Evolutionary conservation across 2,888 invertebrate genomes (phyloP).

Genomic region (Glyphotaelius pellucidus): DNA sequence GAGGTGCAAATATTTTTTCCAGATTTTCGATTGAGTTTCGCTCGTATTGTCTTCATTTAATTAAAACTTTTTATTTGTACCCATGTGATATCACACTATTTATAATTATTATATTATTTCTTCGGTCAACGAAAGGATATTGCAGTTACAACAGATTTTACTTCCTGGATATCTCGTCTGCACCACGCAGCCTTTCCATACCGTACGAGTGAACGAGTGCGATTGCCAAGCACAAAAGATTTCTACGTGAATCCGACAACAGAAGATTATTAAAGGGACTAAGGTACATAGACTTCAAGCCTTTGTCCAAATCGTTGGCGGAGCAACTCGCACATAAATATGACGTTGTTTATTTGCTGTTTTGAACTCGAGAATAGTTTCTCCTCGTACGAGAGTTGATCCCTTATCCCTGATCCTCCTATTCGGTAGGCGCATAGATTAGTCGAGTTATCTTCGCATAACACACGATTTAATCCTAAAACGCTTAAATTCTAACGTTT

Average conservation of each 20-base stretch:
- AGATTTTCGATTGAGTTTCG: too few relatives aligned
- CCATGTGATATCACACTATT: too few relatives aligned
- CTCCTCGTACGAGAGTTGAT: neutral
- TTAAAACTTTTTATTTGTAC: neutral
- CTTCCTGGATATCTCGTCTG: neutral
- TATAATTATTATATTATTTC: too few relatives aligned
- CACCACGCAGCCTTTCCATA: neutral
- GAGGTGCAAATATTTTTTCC: too few relatives aligned
- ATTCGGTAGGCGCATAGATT: neutral
- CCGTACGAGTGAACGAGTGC: neutral
- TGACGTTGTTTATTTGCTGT: neutral
- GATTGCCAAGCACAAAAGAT: neutral
- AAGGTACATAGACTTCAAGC: neutral
- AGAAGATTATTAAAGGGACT: neutral
- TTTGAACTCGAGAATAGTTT: neutral
- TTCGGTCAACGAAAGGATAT: neutral
- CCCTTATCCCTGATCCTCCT: neutral
- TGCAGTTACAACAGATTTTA: neutral
- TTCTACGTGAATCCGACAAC: neutral
- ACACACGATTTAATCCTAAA: conserved; percentile 43
- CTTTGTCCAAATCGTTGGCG: neutral
- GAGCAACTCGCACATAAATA: neutral
- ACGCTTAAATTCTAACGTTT: conserved; percentile 16
- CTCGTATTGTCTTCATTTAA: too few relatives aligned
- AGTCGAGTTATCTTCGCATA: conserved; percentile 26